Base-by-base conservation (phyloP, 2,888 invertebrate genomes). In the Electrophaes corylata region DNA sequence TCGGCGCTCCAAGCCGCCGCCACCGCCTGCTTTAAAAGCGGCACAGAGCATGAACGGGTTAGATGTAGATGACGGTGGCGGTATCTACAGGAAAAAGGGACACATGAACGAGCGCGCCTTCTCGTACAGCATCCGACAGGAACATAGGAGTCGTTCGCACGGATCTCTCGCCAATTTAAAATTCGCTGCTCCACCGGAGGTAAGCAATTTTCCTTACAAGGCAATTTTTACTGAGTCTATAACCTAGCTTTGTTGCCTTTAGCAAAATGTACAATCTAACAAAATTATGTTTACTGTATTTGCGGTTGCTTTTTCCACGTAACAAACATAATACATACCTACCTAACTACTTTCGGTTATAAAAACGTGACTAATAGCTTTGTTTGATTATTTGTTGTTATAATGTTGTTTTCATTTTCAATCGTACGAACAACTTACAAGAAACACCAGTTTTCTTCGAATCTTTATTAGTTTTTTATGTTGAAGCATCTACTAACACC, bases 81-180 rank as follows among this genome's bases (percentile, higher is more conserved):
- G 97, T 48, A 97, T 98, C 64, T 98, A 98, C 79, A 93, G 96
- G 72, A 96, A 97, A 78, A 97, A 98, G 76, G 98, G 98, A 0
- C 98, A 98, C 76, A 87, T 98, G 66, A 98, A 98, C 85, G 98
- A 98, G 83, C 93, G 98, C 49, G 98, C 98, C 19, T 98, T 98
- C 81, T 97, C 97, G 55, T 98, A 98, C 88, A 98, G 98, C 70
- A 98, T 98, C 78, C 92, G 98, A 56, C 98, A 98, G 83, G 98
- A 98, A 82, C 98, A 98, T 81, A 94, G 98, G 66, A 97, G 97
- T 81, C 93, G 98, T 62, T 98, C 97, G 75, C 98, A 98, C 84
- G 98, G 98, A 59, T 97, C 97, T 60, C 92, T 98, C 81, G 97
- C 98, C 61, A 98, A 97, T 80, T 91, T 98, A 62, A 97, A 97